Evolutionary conservation across 2,113 vertebrate genomes (phyloP), one percentile per base, ranked within the genome.

Genomic region (Anguilla rostrata): DNA sequence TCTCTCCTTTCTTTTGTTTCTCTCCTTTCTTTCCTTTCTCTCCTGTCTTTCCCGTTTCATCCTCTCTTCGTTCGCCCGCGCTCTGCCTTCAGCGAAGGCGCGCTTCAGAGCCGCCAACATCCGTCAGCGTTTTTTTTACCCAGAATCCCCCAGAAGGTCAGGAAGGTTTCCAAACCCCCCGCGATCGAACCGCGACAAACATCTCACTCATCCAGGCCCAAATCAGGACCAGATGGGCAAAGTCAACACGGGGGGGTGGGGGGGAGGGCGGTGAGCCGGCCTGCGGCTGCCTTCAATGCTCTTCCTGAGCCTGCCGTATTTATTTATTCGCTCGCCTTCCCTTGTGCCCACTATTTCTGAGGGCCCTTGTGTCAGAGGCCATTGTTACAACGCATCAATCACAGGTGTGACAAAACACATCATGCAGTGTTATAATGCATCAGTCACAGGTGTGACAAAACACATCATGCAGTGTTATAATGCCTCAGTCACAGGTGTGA

Each of bases 171-270:
- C 29, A 41, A 46, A 53, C 87, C 88, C 34, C 83, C 88, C 83
- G n/a, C 83, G 49, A 41, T 60, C 39, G 57, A 63, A 56, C 88
- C 78, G 88, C 83, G 82, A 84, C 85, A 85, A 85, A 87, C 88
- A 84, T 87, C 83, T 85, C 88, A 71, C 83, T 85, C 83, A 79
- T 86, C 87, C 87, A n/a, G 78, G 53, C 29, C 53, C 46, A 83
- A 86, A 88, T 88, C 83, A 88, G 78, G 82, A 86, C 87, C 87
- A 88, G 84, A 86, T 88, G 87, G 87, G 78, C 75, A 63, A 81
- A 87, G 83, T 87, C 88, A 86, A 87, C 80, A 87, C 41, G n/a
- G n/a, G n/a, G n/a, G n/a, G n/a, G n/a, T 34, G 34, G 34, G 0
- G 34, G 34, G 22, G 79, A 57, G 83, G 53, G 43, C 46, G 26